A percentile compares a stretch with the other conserved stretches of the same genome.
phyloP scores from a whole-genome alignment of 2,797 vertebrate genomes.

The Acrocephalus scirpaceus region DNA sequence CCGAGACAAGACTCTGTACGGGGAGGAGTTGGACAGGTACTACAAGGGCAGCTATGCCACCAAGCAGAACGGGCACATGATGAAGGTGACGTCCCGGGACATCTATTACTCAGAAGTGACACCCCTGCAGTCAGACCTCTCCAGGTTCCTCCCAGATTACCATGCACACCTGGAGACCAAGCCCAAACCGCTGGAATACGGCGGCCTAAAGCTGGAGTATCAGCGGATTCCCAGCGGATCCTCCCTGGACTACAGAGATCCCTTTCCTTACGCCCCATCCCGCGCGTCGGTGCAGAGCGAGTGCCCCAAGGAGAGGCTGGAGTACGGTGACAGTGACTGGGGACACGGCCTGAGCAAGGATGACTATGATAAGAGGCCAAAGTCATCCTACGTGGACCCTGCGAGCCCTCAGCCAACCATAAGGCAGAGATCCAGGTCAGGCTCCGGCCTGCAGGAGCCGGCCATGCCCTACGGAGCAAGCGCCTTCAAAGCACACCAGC shows the following conservation, averaged over 20 bases:
- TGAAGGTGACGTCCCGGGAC: slow-evolving; percentile 82
- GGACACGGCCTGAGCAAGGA: slow-evolving; percentile 83
- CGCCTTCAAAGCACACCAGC: slow-evolving; percentile 89
- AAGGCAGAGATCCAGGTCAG: slow-evolving; percentile 92
- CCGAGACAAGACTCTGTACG: slow-evolving; percentile 77
- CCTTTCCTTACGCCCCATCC: slow-evolving; percentile 85
- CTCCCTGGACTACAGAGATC: slow-evolving; percentile 90
- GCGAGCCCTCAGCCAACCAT: slow-evolving; percentile 93
- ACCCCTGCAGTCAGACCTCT: slow-evolving; percentile 85
- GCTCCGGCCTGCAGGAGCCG: slow-evolving; percentile 95
- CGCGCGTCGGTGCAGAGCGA: slow-evolving; percentile 87
- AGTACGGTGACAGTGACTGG: slow-evolving; percentile 89
- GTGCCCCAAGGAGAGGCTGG: slow-evolving; percentile 84
- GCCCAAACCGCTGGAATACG: slow-evolving; percentile 81
- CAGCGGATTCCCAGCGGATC: slow-evolving; percentile 88
- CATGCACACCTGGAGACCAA: slow-evolving; percentile 89
- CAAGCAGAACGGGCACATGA: slow-evolving; percentile 89
- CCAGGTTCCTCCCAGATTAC: slow-evolving; percentile 88
- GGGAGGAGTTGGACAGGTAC: slow-evolving; percentile 85
- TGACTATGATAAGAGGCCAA: slow-evolving; percentile 92
- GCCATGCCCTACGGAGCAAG: slow-evolving; percentile 86
- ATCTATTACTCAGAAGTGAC: slow-evolving; percentile 89
- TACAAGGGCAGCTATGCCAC: slow-evolving; percentile 77
- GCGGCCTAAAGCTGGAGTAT: slow-evolving; percentile 86
- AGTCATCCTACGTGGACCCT: slow-evolving; percentile 91